Base-by-base conservation (phyloP, 2,888 invertebrate genomes). In the Rhagonycha lutea region DNA sequence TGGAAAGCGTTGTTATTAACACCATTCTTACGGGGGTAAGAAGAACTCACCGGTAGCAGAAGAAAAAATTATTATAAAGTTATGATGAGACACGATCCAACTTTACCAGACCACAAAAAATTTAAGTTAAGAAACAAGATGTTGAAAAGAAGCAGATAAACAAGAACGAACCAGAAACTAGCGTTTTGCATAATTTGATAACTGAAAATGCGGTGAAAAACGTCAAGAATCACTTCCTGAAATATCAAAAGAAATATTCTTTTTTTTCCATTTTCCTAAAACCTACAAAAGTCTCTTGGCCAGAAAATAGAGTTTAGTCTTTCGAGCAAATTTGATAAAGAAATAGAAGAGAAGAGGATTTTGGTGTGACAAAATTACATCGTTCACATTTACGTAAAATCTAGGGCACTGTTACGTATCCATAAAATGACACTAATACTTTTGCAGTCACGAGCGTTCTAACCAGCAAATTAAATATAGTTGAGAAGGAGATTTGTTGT, bases 401-500 rank as follows among this genome's bases (percentile, higher is more conserved):
- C 82, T 84, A 69, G n/a, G n/a, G n/a, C n/a, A n/a, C n/a, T n/a
- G n/a, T n/a, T n/a, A n/a, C n/a, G n/a, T n/a, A n/a, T n/a, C n/a
- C n/a, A 47, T n/a, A 47, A n/a, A 5, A 47, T 47, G 99, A 98
- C 97, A 93, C 99, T 99, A 80, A 90, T 99, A 83, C 94, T 98
- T 92, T 92, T 99, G 81, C 89, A 99, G 99, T 87, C 99, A 99
- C 90, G 98, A 98, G 88, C 96, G 99, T 94, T 95, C 99, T 81
- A 97, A 99, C 81, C 99, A 99, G 69, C 96, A 98, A 89, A 97
- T 99, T 78, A 98, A 96, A 87, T 99, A 98, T 88, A 99, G 97
- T 88, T 92, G 98, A 68, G 99, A 99, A 88, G 99, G 99, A 74
- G 99, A 99, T 89, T 89, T 99, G 77, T 89, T 99, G 47, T 99